Percentiles rank a stretch among this genome's conserved stretches.
These are phyloP conservation scores for Megalurothrips usitatus DNA, from an alignment of 2,888 invertebrate genomes.

Conservation along the genomic window DNA sequence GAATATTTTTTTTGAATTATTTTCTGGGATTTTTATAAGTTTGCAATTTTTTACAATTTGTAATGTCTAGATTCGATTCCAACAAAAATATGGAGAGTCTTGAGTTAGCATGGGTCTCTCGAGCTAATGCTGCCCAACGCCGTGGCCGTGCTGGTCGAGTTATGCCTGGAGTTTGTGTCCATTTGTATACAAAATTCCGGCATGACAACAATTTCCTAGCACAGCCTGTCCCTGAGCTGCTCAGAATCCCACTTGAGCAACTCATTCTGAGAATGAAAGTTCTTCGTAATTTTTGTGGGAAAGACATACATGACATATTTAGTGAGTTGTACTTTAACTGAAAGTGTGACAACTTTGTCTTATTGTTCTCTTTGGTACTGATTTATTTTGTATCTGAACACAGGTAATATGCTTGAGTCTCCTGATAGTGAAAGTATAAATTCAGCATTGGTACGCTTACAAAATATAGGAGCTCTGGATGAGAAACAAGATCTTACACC, in stretches of 20 bases:
- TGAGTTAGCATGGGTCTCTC: slow-evolving; percentile 83
- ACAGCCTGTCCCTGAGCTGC: slow-evolving; percentile 84
- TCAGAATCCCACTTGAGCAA: slow-evolving; percentile 82
- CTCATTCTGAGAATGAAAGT: slow-evolving; percentile 70
- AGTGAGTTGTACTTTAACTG: slow-evolving; percentile 46
- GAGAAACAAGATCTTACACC: slow-evolving; percentile 69
- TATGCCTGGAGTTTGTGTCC: slow-evolving; percentile 80
- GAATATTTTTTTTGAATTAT: slow-evolving; percentile 33
- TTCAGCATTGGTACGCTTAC: slow-evolving; percentile 64
- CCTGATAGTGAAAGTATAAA: slow-evolving; percentile 63
- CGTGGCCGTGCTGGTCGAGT: slow-evolving; percentile 89
- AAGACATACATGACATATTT: slow-evolving; percentile 52
- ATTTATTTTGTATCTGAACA: slow-evolving; percentile 35
- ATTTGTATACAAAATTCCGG: slow-evolving; percentile 72
- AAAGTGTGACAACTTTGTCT: slow-evolving; percentile 40
- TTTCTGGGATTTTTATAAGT: slow-evolving; percentile 41
- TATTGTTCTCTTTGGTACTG: slow-evolving; percentile 41
- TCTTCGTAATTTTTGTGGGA: slow-evolving; percentile 52
- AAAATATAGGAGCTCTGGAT: slow-evolving; percentile 78
- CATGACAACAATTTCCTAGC: slow-evolving; percentile 56
- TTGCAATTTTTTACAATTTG: not conserved
- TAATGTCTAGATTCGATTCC: slow-evolving; percentile 60
- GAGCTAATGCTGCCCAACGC: slow-evolving; percentile 84
- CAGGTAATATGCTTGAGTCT: slow-evolving; percentile 68
- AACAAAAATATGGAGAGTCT: slow-evolving; percentile 83